These are phyloP conservation scores for Eulimnadia texana DNA, from an alignment of 1,140 invertebrate species.

Conservation along the genomic window DNA sequence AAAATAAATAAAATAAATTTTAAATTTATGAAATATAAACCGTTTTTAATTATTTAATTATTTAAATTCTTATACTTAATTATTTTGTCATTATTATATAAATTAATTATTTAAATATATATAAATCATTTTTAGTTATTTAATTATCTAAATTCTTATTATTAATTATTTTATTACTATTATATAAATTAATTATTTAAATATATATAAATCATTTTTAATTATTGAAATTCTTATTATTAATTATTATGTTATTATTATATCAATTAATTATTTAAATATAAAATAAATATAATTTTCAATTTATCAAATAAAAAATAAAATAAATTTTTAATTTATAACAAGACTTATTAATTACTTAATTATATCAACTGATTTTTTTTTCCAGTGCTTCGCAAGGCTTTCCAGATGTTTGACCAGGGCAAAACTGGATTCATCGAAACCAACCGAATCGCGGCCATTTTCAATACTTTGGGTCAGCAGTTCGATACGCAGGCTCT, in stretches of 20 bases:
- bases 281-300: too few species aligned
- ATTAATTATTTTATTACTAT: too few species aligned
- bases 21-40: background rate
- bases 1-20: background rate
- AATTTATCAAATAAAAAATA: background rate
- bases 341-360: background rate
- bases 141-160: too few species aligned
- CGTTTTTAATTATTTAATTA: too few species aligned
- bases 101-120: too few species aligned
- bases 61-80: too few species aligned
- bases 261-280: too few species aligned
- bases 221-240: too few species aligned
- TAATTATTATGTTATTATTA: too few species aligned
- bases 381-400: slow-evolving; percentile 63
- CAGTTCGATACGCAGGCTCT: slow-evolving; percentile 76
- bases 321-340: background rate
- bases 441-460: slow-evolving; percentile 72
- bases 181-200: too few species aligned
- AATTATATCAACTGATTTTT: slow-evolving; percentile 3
- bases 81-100: background rate
- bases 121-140: too few species aligned
- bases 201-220: too few species aligned
- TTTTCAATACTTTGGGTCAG: slow-evolving; percentile 86
- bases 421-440: slow-evolving; percentile 79
- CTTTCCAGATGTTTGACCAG: slow-evolving; percentile 89